These are phyloP conservation scores for Drosophila pseudotakahashii DNA, from an alignment of 2,888 invertebrate species.

Conservation along the genomic window DNA sequence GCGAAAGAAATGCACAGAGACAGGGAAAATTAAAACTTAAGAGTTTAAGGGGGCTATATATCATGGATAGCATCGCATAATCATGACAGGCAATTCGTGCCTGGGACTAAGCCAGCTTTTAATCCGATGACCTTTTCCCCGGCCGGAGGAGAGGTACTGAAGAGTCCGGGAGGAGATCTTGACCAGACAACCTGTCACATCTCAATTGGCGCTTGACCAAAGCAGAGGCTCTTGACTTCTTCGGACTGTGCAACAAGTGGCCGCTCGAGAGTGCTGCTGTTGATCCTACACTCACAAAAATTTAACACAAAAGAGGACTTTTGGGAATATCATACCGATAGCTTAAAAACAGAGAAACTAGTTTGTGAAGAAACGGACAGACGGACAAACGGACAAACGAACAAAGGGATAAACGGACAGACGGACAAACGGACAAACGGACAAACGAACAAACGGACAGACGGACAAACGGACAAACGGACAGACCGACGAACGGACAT, in stretches of 20 bases:
- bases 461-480: too few relatives aligned
- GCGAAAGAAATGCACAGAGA: constrained; percentile 1
- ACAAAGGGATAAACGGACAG: too few relatives aligned
- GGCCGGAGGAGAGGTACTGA: too few relatives aligned
- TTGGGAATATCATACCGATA: too few relatives aligned
- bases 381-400: too few relatives aligned
- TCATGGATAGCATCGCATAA: constrained; percentile 24
- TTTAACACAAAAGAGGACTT: too few relatives aligned
- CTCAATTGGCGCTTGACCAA: constrained; percentile 49
- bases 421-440: too few relatives aligned
- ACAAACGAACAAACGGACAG: too few relatives aligned
- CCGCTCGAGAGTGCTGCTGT: background rate
- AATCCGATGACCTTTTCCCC: constrained; percentile 35
- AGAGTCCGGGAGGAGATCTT: background rate
- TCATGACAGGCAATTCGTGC: constrained; percentile 37
- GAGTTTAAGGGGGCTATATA: constrained; percentile 46
- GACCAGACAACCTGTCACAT: constrained; percentile 48
- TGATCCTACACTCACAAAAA: background rate
- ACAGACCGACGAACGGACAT: too few relatives aligned
- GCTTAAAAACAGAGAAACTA: too few relatives aligned
- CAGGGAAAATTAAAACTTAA: constrained; percentile 57
- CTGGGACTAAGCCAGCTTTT: constrained; percentile 19
- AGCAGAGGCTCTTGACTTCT: constrained; percentile 35
- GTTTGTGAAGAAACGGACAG: too few relatives aligned
- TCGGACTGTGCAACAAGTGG: constrained; percentile 15